Evolutionary conservation across 2,113 vertebrate genomes (phyloP).

Genomic region (Orycteropus afer): DNA sequence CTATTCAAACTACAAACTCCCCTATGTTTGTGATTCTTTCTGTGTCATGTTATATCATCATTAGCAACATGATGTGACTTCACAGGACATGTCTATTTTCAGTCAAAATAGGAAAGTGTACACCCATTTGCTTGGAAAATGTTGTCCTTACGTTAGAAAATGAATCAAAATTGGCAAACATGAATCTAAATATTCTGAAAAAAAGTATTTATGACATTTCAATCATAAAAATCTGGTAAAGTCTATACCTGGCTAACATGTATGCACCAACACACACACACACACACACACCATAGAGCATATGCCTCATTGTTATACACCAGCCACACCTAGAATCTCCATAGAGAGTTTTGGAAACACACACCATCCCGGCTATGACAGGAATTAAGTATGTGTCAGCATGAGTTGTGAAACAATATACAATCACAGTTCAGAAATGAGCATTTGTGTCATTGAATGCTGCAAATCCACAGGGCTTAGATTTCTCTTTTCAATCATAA

Average conservation of each 20-base stretch:
- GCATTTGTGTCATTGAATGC: constrained; percentile 56
- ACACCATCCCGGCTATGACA: constrained; percentile 8
- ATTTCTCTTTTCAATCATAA: constrained; percentile 31
- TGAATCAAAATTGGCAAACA: not conserved
- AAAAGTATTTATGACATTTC: not conserved
- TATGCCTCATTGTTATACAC: not conserved
- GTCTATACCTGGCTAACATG: not conserved
- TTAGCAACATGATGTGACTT: not conserved
- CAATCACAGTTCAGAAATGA: constrained; percentile 71
- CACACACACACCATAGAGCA: not conserved
- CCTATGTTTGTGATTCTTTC: not conserved
- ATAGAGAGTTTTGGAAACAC: constrained; percentile 48
- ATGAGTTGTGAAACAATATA: constrained; percentile 58
- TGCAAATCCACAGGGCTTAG: constrained; percentile 39
- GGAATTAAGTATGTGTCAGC: constrained; percentile 46
- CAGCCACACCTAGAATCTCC: not conserved
- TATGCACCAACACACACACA: not conserved
- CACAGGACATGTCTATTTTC: not conserved
- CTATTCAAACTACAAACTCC: not conserved
- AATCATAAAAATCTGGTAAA: not conserved
- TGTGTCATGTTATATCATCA: not conserved
- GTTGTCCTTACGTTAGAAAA: not conserved
- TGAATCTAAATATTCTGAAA: not conserved
- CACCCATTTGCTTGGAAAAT: not conserved
- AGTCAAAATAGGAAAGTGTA: not conserved